Evolutionary conservation across 1,140 invertebrate genomes (phyloP).

Genomic region (Psix sp.): DNA sequence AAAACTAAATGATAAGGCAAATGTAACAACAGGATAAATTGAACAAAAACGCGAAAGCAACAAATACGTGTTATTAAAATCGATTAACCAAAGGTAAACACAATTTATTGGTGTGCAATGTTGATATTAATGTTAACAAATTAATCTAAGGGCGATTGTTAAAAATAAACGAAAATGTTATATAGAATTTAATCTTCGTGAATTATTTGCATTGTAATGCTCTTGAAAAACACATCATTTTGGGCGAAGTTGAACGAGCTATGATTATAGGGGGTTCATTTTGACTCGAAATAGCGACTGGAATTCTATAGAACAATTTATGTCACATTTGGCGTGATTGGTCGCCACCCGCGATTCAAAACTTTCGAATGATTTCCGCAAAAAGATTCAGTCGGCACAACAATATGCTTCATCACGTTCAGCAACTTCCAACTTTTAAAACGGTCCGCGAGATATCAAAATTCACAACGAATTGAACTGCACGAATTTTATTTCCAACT

Average conservation of each 20-base stretch:
- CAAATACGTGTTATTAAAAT: constrained; percentile 34
- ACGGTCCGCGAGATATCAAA: constrained; percentile 35
- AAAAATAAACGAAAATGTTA: constrained; percentile 37
- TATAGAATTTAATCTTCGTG: constrained; percentile 13
- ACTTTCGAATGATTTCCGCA: constrained; percentile 26
- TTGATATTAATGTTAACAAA: constrained; percentile 47
- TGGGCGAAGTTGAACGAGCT: too few relatives aligned
- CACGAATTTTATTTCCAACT: constrained; percentile 30
- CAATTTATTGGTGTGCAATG: constrained; percentile 45
- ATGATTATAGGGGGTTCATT: too few relatives aligned
- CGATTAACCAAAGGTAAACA: constrained; percentile 45
- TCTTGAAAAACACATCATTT: constrained; percentile 3
- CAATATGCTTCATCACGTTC: constrained; percentile 43
- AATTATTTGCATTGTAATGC: constrained; percentile 53
- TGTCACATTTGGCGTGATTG: constrained; percentile 13
- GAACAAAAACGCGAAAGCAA: too few relatives aligned
- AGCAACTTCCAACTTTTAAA: constrained; percentile 27
- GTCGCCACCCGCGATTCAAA: constrained; percentile 15
- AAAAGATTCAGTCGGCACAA: constrained; percentile 12
- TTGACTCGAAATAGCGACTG: background rate
- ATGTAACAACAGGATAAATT: too few relatives aligned
- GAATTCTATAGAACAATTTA: constrained; percentile 1
- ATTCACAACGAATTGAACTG: constrained; percentile 38
- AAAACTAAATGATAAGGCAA: too few relatives aligned
- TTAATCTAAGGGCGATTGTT: constrained; percentile 43